Evolutionary conservation across 2,797 vertebrate species (phyloP).

Genomic region (Tiaroga cobitis): DNA sequence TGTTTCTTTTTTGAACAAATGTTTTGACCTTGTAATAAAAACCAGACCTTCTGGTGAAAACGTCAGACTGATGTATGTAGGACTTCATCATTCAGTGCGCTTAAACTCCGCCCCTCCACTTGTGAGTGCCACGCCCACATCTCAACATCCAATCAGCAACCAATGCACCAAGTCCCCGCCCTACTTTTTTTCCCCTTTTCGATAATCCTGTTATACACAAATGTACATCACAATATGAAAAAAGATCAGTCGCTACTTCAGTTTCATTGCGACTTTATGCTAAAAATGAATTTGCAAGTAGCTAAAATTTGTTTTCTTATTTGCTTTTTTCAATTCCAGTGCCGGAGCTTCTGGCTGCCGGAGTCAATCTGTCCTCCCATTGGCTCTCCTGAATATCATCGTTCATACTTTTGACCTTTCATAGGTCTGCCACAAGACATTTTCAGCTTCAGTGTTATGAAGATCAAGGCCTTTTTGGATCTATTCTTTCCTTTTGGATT

Average conservation of each 20-base stretch:
- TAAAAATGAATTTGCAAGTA: neutral
- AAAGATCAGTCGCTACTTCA: neutral
- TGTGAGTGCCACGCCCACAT: neutral
- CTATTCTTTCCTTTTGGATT: neutral
- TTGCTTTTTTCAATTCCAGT: slow-evolving; percentile 25
- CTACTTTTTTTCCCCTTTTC: neutral
- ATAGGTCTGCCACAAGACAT: neutral
- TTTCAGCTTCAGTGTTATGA: neutral
- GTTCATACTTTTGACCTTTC: slow-evolving; percentile 14
- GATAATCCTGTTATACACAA: neutral
- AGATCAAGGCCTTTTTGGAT: neutral
- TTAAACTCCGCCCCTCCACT: neutral
- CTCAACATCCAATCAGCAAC: neutral
- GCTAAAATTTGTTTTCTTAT: neutral
- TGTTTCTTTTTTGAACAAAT: neutral
- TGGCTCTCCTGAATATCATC: slow-evolving; percentile 25
- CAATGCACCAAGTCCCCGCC: too few relatives aligned
- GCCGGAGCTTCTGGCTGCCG: slow-evolving; percentile 11
- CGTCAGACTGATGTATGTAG: too few relatives aligned
- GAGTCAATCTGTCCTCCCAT: slow-evolving; percentile 12
- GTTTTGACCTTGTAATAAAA: neutral
- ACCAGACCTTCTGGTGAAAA: neutral
- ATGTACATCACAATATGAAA: neutral
- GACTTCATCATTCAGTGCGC: neutral
- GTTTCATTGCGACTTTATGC: neutral